These are phyloP conservation scores for Zeus faber DNA, from an alignment of 2,113 vertebrate species.

Conservation along the genomic window DNA sequence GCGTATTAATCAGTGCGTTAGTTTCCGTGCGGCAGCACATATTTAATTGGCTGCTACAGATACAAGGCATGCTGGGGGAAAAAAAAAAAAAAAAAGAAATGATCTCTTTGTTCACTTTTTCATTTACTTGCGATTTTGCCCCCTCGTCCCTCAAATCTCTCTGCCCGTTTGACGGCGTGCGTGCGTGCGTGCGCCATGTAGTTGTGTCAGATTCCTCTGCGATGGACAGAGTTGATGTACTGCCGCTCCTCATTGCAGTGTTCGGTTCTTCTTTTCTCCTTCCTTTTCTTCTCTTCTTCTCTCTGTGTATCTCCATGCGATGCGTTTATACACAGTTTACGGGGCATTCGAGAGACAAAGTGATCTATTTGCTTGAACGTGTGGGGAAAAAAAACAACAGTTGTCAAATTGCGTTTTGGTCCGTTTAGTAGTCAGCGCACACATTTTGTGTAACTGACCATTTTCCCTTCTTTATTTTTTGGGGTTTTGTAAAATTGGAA, in stretches of 20 bases:
- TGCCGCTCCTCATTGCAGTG: conserved; percentile 26
- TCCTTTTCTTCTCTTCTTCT: conserved; percentile 11
- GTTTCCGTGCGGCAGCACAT: conserved; percentile 17
- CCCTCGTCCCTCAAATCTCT: conserved; percentile 2
- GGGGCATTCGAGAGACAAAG: background rate
- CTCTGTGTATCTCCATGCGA: background rate
- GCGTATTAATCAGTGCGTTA: conserved; percentile 25
- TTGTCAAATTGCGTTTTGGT: too few species aligned
- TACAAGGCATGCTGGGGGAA: conserved; percentile 7
- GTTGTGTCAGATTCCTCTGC: conserved; percentile 36
- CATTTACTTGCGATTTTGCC: background rate
- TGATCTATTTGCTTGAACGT: too few species aligned
- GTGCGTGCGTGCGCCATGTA: too few species aligned
- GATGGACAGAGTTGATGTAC: conserved; percentile 44
- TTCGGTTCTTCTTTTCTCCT: conserved; percentile 4
- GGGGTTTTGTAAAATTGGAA: too few species aligned
- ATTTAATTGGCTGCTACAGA: conserved; percentile 32
- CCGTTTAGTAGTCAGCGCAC: too few species aligned
- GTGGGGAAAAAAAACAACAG: too few species aligned
- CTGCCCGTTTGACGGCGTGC: conserved; percentile 14
- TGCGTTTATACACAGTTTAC: background rate
- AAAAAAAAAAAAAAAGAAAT: too few species aligned
- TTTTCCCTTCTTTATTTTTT: too few species aligned
- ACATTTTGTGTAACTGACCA: too few species aligned
- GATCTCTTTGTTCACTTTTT: background rate